Conservation (phyloP, 1,140 invertebrate species). For the Odontomachus brunneus region DNA sequence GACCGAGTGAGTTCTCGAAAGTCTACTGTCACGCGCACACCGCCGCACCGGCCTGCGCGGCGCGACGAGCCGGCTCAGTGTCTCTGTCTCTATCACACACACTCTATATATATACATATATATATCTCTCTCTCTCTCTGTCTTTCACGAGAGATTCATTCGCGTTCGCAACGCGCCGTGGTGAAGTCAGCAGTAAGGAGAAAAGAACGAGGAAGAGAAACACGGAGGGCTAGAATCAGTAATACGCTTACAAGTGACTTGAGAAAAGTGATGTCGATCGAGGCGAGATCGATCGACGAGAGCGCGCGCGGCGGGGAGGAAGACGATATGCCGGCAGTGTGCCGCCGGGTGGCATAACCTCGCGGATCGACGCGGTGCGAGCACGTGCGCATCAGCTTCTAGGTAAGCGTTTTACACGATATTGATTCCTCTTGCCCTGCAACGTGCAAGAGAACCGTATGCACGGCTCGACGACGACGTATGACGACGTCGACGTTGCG, state of each 20-base stretch:
- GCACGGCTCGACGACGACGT: too few species aligned
- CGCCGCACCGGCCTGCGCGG: too few species aligned
- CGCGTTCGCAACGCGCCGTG: constrained; percentile 21
- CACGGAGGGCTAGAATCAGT: neutral
- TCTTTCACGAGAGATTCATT: neutral
- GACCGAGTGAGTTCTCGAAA: constrained; percentile 4
- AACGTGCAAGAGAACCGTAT: neutral
- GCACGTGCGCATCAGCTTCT: constrained; percentile 65
- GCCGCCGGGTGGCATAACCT: constrained; percentile 61
- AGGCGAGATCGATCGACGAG: constrained; percentile 25
- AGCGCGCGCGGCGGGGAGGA: neutral
- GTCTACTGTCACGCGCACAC: constrained; percentile 39
- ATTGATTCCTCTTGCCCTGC: constrained; percentile 41
- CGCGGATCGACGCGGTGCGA: constrained; percentile 53
- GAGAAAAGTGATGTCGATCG: constrained; percentile 44
- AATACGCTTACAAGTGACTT: constrained; percentile 24
- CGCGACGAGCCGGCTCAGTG: neutral
- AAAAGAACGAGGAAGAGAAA: neutral
- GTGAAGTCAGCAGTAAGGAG: neutral
- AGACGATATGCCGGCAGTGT: constrained; percentile 13
- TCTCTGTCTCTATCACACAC: neutral
- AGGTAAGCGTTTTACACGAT: constrained; percentile 63
- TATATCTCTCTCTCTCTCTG: neutral
- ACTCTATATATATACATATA: too few species aligned
- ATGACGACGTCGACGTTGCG: neutral